Evolutionary conservation across 2,888 invertebrate genomes (phyloP).

Genomic region (Pheosia tremula): DNA sequence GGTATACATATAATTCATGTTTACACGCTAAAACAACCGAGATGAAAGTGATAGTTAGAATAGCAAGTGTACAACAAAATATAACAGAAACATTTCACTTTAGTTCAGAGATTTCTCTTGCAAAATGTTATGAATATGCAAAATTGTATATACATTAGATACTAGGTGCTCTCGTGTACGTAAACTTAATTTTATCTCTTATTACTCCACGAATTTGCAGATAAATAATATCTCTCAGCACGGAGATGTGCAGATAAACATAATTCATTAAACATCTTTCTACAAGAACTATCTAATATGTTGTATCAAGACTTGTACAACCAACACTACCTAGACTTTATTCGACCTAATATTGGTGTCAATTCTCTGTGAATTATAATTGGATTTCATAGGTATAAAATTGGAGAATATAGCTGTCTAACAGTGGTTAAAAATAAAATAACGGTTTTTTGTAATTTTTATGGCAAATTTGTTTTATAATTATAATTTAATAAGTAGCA

Average conservation of each 20-base stretch:
- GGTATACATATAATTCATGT: constrained; percentile 19
- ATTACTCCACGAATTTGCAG: constrained; percentile 33
- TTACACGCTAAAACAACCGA: constrained; percentile 21
- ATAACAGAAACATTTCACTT: constrained; percentile 31
- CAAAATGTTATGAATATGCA: constrained; percentile 39
- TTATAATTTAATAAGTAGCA: no score
- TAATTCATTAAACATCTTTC: neutral
- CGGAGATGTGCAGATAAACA: neutral
- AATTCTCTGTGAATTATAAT: no score
- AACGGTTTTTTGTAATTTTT: no score
- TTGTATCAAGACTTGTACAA: no score
- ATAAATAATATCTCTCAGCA: neutral
- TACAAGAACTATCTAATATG: no score
- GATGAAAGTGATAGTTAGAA: constrained; percentile 36
- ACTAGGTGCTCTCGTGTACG: constrained; percentile 27
- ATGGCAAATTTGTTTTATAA: no score
- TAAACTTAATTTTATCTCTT: constrained; percentile 31
- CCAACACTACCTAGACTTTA: no score
- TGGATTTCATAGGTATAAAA: no score
- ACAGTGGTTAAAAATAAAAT: no score
- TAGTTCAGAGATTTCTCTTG: constrained; percentile 31
- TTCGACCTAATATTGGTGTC: no score
- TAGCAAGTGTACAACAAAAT: constrained; percentile 12
- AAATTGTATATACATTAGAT: constrained; percentile 33
- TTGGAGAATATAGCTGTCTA: no score